Evolutionary conservation across 2,113 vertebrate species (phyloP), one percentile per base, ranked within the genome.

Genomic region (Anser cygnoides): DNA sequence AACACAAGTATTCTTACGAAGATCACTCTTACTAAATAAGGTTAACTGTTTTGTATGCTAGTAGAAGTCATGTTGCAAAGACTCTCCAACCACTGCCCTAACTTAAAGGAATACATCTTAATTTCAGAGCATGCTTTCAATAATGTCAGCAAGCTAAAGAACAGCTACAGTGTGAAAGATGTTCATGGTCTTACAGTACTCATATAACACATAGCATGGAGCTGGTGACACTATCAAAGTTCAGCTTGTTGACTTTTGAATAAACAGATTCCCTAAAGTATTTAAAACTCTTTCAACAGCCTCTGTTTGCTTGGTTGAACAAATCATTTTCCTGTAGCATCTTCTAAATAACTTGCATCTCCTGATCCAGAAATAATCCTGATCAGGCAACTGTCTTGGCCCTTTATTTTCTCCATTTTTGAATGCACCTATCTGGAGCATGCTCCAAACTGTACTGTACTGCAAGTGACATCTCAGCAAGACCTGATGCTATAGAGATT

Each of bases 391-490:
- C 16, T 22, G 54, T 49, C 22, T 41, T 39, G 15, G 20, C 67
- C 35, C 6, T 35, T 10, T 21, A 3, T 35, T 26, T 31, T 21
- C 39, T 75, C 11, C 25, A 11, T 20, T 35, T 68, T 14, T 20
- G 25, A 61, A 13, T 6, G 39, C 20, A 14, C 16, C n/a, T 39
- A 39, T 61, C 54, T 61, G 75, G 68, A 55, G 54, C 10, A 0
- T 21, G 15, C 13, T 50, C n/a, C 41, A 1, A 31, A 31, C 28
- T 1, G 15, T 31, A 1, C 49, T 26, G 50, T 7, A 3, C 26
- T 7, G 66, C 31, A 22, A 43, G 58, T 18, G 2, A 2, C 1
- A 7, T 37, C 68, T 31, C 6, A 1, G 18, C 21, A 13, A 9
- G 63, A 29, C 44, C 35, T 28, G 49, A 9, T 13, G 35, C 8